These are phyloP conservation scores for Notothenia rossii DNA, from an alignment of 2,113 vertebrate genomes.

Conservation along the genomic window DNA sequence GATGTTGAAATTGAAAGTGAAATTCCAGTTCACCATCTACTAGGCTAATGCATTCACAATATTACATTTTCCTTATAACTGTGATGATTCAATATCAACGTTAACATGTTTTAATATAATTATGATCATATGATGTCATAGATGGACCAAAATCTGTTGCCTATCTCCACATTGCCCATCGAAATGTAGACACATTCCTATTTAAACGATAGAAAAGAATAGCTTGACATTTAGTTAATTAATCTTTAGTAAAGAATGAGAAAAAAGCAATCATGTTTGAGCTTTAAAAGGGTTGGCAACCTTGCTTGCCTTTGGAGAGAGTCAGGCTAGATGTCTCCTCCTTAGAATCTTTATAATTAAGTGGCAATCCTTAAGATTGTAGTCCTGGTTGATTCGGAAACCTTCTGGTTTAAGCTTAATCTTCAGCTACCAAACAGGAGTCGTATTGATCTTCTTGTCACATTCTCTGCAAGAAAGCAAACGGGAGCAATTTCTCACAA, in stretches of 20 bases:
- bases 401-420: neutral
- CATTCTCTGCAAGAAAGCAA: neutral
- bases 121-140: too few species aligned
- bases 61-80: neutral
- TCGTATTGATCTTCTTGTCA: neutral
- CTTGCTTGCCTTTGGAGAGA: too few species aligned
- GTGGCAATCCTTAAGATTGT: too few species aligned
- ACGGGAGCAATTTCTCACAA: too few species aligned
- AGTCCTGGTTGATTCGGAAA: neutral
- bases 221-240: neutral
- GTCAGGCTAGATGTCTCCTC: neutral
- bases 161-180: too few species aligned
- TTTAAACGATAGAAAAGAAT: neutral
- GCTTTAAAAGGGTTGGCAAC: neutral
- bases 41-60: neutral
- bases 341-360: neutral
- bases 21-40: neutral
- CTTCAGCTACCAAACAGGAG: neutral
- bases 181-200: neutral
- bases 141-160: neutral
- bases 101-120: too few species aligned
- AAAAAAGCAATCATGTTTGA: neutral
- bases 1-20: slow-evolving; percentile 11
- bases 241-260: neutral
- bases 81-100: neutral